Conservation (phyloP, 1,140 invertebrate genomes). For the Drosophila lacertosa region DNA sequence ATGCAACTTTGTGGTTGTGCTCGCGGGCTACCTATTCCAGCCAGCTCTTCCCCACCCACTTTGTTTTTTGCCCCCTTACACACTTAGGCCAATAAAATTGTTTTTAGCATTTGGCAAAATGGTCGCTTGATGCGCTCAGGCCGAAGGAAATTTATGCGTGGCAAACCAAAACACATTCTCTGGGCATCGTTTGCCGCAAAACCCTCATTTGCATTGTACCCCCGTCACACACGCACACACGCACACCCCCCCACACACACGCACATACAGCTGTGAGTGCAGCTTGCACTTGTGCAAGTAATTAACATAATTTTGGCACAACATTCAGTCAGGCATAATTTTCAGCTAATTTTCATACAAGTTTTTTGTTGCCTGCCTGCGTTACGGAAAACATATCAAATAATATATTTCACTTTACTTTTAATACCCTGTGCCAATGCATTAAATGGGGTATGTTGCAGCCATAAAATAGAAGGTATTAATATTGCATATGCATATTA, state of each 20-base stretch:
- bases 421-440: neutral
- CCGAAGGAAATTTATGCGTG: slow-evolving; percentile 77
- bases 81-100: slow-evolving; percentile 58
- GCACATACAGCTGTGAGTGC: slow-evolving; percentile 36
- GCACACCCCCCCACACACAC: slow-evolving; percentile 3
- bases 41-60: neutral
- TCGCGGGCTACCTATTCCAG: neutral
- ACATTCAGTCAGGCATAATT: slow-evolving; percentile 56
- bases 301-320: slow-evolving; percentile 75
- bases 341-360: slow-evolving; percentile 30
- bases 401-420: neutral
- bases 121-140: slow-evolving; percentile 54
- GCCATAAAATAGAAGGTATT: too few relatives aligned
- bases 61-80: neutral
- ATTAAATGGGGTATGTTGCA: too few relatives aligned
- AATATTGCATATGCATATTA: too few relatives aligned
- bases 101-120: slow-evolving; percentile 66
- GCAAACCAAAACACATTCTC: slow-evolving; percentile 67
- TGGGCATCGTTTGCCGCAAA: slow-evolving; percentile 48
- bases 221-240: slow-evolving; percentile 10
- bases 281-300: slow-evolving; percentile 53
- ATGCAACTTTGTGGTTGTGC: slow-evolving; percentile 56
- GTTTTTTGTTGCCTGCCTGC: slow-evolving; percentile 19
- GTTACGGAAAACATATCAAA: slow-evolving; percentile 13
- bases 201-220: slow-evolving; percentile 65